Evolutionary conservation across 2,888 invertebrate genomes (phyloP).

Genomic region (Eristalis arbustorum): DNA sequence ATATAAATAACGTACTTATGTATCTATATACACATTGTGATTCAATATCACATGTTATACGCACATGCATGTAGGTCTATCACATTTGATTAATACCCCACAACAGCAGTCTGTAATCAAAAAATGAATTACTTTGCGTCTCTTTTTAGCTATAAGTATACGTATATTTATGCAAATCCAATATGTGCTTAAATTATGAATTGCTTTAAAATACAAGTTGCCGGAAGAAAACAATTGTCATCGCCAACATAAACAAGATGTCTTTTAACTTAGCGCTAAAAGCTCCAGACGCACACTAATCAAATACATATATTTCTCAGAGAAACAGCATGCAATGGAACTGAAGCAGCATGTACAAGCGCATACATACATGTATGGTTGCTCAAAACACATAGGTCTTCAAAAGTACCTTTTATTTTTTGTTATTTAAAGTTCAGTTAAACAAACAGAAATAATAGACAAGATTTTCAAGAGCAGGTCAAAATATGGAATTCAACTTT

Average conservation of each 20-base stretch:
- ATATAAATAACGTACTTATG: no score
- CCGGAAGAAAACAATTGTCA: neutral
- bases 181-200: neutral
- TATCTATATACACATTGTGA: no score
- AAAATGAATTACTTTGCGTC: no score
- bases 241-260: neutral
- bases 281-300: neutral
- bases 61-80: no score
- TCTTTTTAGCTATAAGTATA: no score
- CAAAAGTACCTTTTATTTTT: neutral
- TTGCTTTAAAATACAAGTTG: neutral
- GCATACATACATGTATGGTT: neutral
- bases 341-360: neutral
- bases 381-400: neutral
- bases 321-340: neutral
- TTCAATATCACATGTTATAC: no score
- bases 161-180: neutral
- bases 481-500: slow-evolving; percentile 57
- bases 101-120: no score
- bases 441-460: slow-evolving; percentile 9
- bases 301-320: neutral
- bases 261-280: neutral
- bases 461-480: slow-evolving; percentile 53
- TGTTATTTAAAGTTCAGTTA: neutral
- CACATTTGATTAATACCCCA: no score